These are phyloP conservation scores for Aeoliscus strigatus DNA, from an alignment of 2,797 vertebrate species.

Conservation along the genomic window DNA sequence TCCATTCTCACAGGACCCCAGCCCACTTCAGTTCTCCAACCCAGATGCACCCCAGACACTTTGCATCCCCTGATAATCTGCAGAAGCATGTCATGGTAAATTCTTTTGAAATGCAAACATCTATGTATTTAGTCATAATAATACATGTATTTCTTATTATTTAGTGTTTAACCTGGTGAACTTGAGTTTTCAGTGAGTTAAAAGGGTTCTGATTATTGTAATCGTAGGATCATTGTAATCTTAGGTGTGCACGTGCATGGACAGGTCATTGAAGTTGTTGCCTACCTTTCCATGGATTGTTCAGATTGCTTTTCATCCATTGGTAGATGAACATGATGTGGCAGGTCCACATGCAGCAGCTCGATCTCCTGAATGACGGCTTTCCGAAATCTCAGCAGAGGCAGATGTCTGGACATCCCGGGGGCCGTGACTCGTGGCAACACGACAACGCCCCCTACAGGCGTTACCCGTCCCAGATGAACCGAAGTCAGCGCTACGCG, in stretches of 20 bases:
- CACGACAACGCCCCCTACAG: slow-evolving; percentile 46
- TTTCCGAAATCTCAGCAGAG: slow-evolving; percentile 46
- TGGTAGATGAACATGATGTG: slow-evolving; percentile 76
- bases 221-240: too few relatives aligned
- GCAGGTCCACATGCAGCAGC: slow-evolving; percentile 80
- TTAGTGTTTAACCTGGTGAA: too few relatives aligned
- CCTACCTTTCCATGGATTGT: too few relatives aligned
- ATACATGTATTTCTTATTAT: too few relatives aligned
- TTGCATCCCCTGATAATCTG: slow-evolving; percentile 76
- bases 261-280: too few relatives aligned
- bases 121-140: background rate
- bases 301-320: slow-evolving; percentile 1
- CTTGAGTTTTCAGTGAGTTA: too few relatives aligned
- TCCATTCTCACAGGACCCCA: slow-evolving; percentile 39
- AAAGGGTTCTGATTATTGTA: too few relatives aligned
- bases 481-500: slow-evolving; percentile 70
- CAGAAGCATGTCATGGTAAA: slow-evolving; percentile 85
- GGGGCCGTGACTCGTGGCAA: slow-evolving; percentile 46
- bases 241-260: background rate
- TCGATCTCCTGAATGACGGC: slow-evolving; percentile 57
- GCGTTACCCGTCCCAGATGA: slow-evolving; percentile 67
- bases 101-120: background rate
- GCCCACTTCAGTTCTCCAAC: slow-evolving; percentile 51
- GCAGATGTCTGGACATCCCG: slow-evolving; percentile 25
- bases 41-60: slow-evolving; percentile 73